A percentile compares a stretch with the other conserved stretches of the same genome.
These are phyloP conservation scores for Enteromius anoplus DNA, from an alignment of 2,797 vertebrate genomes.

Conservation along the genomic window DNA sequence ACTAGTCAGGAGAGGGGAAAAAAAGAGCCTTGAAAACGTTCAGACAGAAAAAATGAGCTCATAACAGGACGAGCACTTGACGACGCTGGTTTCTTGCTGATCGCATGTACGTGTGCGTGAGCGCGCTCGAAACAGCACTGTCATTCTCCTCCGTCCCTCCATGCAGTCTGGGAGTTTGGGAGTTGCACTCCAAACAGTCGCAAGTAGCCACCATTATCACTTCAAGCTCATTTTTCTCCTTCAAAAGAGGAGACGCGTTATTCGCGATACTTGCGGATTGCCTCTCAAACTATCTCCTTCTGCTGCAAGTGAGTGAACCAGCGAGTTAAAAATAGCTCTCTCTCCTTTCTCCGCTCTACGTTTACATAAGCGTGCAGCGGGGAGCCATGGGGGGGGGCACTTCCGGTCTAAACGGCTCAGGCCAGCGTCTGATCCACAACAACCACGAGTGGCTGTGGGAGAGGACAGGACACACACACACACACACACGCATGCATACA, in stretches of 20 bases:
- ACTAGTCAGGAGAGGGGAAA: conserved; percentile 6
- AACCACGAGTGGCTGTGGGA: conserved; percentile 67
- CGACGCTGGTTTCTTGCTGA: conserved; percentile 8
- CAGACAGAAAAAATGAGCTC: conserved; percentile 45
- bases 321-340: conserved; percentile 82
- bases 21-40: conserved; percentile 36
- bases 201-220: conserved; percentile 6
- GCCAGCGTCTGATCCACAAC: conserved; percentile 75
- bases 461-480: conserved; percentile 20
- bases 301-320: conserved; percentile 41
- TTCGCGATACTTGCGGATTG: conserved; percentile 1
- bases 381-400: conserved; percentile 58
- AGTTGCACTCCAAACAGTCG: conserved; percentile 15
- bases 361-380: conserved; percentile 79
- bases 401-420: conserved; percentile 78
- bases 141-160: conserved; percentile 26
- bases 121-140: conserved; percentile 6
- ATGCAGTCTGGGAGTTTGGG: conserved; percentile 39
- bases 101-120: background rate
- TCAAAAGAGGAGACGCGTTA: background rate
- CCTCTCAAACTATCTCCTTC: conserved; percentile 47
- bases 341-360: conserved; percentile 51
- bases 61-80: conserved; percentile 22
- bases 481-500: background rate
- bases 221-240: conserved; percentile 1